Percentiles rank a stretch among this genome's conserved stretches.
phyloP scores from a whole-genome alignment of 2,888 invertebrate species.

The Epinotia brunnichana region DNA sequence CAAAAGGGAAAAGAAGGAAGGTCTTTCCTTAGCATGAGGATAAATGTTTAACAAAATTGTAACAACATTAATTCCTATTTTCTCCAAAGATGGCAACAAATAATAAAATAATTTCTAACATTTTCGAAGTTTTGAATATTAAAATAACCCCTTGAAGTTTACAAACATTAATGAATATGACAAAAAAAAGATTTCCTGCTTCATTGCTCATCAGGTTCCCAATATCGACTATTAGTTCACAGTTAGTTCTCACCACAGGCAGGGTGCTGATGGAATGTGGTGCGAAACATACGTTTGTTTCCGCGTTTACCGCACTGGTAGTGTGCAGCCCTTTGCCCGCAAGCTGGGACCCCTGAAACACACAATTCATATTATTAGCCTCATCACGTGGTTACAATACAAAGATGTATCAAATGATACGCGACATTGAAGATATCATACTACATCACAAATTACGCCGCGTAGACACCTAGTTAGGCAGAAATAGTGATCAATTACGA shows the following conservation, averaged over 20 bases:
- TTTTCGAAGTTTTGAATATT: too few species aligned
- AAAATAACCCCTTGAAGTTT: too few species aligned
- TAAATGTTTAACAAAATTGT: too few species aligned
- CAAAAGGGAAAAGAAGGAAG: too few species aligned
- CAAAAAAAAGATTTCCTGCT: slow-evolving; percentile 47
- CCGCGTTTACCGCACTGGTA: slow-evolving; percentile 71
- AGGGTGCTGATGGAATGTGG: slow-evolving; percentile 68
- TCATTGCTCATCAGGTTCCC: slow-evolving; percentile 48
- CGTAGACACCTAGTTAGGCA: slow-evolving; percentile 5
- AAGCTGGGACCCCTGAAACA: slow-evolving; percentile 73
- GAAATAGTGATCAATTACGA: slow-evolving; percentile 27
- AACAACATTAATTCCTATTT: background rate
- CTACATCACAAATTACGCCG: slow-evolving; percentile 9
- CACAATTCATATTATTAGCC: slow-evolving; percentile 35
- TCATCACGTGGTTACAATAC: slow-evolving; percentile 50
- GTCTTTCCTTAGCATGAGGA: too few species aligned
- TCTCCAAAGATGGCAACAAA: background rate
- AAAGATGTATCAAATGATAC: slow-evolving; percentile 19
- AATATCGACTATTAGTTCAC: slow-evolving; percentile 66
- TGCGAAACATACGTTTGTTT: slow-evolving; percentile 77
- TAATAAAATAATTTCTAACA: background rate
- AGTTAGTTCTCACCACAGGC: slow-evolving; percentile 81
- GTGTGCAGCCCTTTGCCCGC: slow-evolving; percentile 74
- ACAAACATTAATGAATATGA: background rate
- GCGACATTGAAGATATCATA: slow-evolving; percentile 20